phyloP scores from a whole-genome alignment of 2,113 vertebrate genomes.

The Toxotes chatareus region DNA sequence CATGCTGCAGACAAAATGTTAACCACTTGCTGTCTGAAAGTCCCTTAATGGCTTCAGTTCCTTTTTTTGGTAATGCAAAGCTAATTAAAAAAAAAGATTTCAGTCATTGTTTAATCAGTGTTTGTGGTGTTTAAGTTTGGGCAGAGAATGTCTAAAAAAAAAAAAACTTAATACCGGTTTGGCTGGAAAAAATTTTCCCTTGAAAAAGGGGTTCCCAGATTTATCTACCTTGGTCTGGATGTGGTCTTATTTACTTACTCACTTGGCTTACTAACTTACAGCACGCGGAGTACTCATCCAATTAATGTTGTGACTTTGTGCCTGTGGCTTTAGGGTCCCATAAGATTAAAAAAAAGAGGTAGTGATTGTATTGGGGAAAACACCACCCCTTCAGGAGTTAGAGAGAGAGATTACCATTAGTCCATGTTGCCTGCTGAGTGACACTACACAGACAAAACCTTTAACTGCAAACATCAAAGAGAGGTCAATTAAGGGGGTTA shows the following conservation, averaged over 20 bases:
- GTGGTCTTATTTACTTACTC: slow-evolving; percentile 60
- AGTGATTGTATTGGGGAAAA: slow-evolving; percentile 22
- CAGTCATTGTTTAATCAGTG: neutral
- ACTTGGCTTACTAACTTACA: slow-evolving; percentile 47
- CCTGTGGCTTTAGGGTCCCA: slow-evolving; percentile 56
- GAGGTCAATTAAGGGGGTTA: slow-evolving; percentile 64
- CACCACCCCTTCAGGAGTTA: slow-evolving; percentile 6
- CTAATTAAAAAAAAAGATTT: neutral
- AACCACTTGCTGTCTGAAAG: neutral
- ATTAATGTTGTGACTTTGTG: slow-evolving; percentile 60
- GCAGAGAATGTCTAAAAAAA: neutral
- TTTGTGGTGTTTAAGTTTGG: slow-evolving; percentile 1
- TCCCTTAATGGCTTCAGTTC: neutral
- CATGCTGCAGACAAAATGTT: neutral
- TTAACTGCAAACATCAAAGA: slow-evolving; percentile 75
- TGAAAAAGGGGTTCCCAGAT: slow-evolving; percentile 60
- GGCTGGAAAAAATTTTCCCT: slow-evolving; percentile 49
- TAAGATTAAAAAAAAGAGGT: neutral
- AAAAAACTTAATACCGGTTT: slow-evolving; percentile 45
- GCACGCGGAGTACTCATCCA: slow-evolving; percentile 49
- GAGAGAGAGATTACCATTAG: slow-evolving; percentile 53
- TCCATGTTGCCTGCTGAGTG: slow-evolving; percentile 67
- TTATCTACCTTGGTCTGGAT: slow-evolving; percentile 61
- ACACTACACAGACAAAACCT: slow-evolving; percentile 68
- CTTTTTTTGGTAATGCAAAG: neutral